Evolutionary conservation across 2,888 invertebrate genomes (phyloP).

Genomic region (Eupeodes latifasciatus): DNA sequence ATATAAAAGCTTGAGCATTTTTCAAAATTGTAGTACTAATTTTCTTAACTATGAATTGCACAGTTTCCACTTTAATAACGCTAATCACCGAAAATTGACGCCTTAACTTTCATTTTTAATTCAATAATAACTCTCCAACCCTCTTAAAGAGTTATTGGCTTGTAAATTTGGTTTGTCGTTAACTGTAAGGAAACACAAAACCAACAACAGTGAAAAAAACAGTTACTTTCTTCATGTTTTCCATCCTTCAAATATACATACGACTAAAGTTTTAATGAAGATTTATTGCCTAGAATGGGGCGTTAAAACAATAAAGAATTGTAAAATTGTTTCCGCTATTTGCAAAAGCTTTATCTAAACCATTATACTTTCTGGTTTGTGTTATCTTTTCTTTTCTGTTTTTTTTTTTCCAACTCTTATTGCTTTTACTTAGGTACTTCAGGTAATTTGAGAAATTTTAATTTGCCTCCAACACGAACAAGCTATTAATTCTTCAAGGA

Average conservation of each 20-base stretch:
- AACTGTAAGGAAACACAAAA: background rate
- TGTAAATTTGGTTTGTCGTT: background rate
- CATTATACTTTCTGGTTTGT: background rate
- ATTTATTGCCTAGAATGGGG: conserved; percentile 3
- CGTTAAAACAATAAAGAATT: conserved; percentile 17
- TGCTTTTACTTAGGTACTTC: background rate
- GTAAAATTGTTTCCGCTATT: conserved; percentile 19
- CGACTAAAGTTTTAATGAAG: background rate
- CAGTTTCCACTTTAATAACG: no score
- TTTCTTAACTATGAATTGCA: no score
- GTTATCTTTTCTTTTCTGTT: background rate
- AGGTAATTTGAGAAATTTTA: conserved; percentile 15
- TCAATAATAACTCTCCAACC: background rate
- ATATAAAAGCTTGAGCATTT: no score
- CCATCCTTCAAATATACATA: conserved; percentile 1
- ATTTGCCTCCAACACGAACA: conserved; percentile 2
- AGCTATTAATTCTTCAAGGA: conserved; percentile 16
- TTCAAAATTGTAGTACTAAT: no score
- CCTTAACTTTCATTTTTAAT: no score
- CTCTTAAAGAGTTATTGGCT: background rate
- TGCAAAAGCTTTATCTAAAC: background rate
- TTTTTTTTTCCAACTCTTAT: background rate
- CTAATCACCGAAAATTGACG: no score
- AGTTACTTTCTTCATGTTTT: background rate
- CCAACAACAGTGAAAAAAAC: background rate